Evolutionary conservation across 2,888 invertebrate genomes (phyloP), one percentile per base, ranked within the genome.

Genomic region (Phania funesta): DNA sequence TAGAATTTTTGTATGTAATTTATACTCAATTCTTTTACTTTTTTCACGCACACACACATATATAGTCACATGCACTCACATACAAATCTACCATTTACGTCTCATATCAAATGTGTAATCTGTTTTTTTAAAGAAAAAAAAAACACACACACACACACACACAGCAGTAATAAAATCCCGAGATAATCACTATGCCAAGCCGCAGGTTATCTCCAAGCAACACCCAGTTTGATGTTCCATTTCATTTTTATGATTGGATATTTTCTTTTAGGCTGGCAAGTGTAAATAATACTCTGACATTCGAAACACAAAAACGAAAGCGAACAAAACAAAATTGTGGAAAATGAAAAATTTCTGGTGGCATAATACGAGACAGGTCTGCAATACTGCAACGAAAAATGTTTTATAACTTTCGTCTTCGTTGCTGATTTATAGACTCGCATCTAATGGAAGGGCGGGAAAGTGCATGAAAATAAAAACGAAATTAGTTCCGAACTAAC

Each of bases 1-100:
- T 26, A 44, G 83, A 84, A 84, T 76, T 79, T 79, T 84, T 81
- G 62, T 81, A 41, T 84, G 81, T 79, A 81, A 79, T 84, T 79
- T 73, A 62, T 7, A 41, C 7, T 35, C 2, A 50, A 32, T 9
- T 32, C n/a, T n/a, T n/a, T 35, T 35, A 22, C 44, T 18, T 54
- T 44, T 35, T 41, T 32, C 32, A 35, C 16, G 56, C n/a, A 16
- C 54, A 29, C 50, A 41, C 6, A 64, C 48, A 50, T 6, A 18
- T 22, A 58, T 38, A 44, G 26, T 6, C 22, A 29, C n/a, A 38
- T 44, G 41, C 29, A 18, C 0, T 7, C 22, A 24, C 2, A 13
- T 20, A 32, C 41, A n/a, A n/a, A 41, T n/a, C 5, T 38, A 8
- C 11, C 46, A 46, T 44, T 32, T 29, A 9, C 8, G 20, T 56